Base-by-base conservation (phyloP, 37 sponge, comb jelly and placozoan species). In the Cliona cf. orientalis region DNA sequence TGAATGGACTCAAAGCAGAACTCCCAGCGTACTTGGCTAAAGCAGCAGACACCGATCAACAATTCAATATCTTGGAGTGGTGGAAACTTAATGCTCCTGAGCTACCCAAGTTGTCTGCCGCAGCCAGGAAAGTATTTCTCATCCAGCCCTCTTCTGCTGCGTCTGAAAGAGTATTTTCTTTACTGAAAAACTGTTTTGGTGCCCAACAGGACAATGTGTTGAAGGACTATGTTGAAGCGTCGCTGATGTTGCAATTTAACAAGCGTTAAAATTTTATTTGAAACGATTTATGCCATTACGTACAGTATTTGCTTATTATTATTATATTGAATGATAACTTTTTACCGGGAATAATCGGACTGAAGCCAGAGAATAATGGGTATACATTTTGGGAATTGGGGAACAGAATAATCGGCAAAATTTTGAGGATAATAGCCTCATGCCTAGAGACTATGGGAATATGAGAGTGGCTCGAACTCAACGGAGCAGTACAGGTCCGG, bases 101-200 rank as follows among this genome's bases (percentile, higher is more conserved):
- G 42, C 14, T 72, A 72, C 73, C 73, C 14, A 25, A 72, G 3
- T 56, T 28, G 58, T 41, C 78, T 31, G 26, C 46, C 17, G 78
- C 66, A 31, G 66, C 78, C 6, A 77, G 44, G n/a, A 77, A 77
- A 40, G 45, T 64, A 5, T 7, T 35, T 58, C 31, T 75, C 2
- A 46, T 75, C 19, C 67, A 79, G 55, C 69, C 81, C n/a, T 80
- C 81, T 19, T 80, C 81, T 2, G 80, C 59, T 28, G 71, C 81
- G 12, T 1, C 57, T 42, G 71, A 70, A 43, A 53, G 81, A 46
- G 37, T 80, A 40, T 80, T 80, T 44, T 57, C 71, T 38, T 21
- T 80, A 4, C 22, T 76, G 61, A 80, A 80, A 37, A 66, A 70
- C 23, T 57, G 35, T 12, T 69, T 69, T 61, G 56, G 37, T 49